Evolutionary conservation across 2,888 invertebrate genomes (phyloP), one percentile per base, ranked within the genome.

Genomic region (Andrena chrysosceles): DNA sequence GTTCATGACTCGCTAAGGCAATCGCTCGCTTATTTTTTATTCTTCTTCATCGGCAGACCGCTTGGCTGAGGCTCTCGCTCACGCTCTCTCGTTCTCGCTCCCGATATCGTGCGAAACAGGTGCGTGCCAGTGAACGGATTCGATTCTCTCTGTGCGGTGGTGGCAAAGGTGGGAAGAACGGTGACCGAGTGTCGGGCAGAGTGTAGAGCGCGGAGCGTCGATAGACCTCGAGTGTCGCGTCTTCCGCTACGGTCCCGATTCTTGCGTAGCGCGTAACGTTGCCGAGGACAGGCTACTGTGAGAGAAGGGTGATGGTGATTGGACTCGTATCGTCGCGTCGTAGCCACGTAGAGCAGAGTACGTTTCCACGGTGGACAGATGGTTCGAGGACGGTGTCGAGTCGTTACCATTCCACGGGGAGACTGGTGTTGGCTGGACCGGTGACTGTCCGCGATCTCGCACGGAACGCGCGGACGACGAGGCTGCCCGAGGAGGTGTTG

Each of bases 11-110:
- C 89, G 86, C 89, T 92, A 91, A 89, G 84, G 79, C 81, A 85
- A 90, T 86, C 87, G 92, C 91, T 90, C 89, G 92, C 92, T 92
- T 92, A 92, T 92, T 92, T 92, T 92, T 92, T 92, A 91, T 92
- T 85, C 74, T 92, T 92, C 76, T 92, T 92, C 88, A 92, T 92
- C 86, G 83, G 91, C 92, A 89, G 85, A 48, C 77, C 56, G 76
- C 54, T 76, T 42, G 59, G 31, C 64, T 48, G 56, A 33, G 54
- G 33, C 35, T 10, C n/a, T 56, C 56, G 48, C 31, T 23, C 42
- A 1, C 42, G 42, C 42, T 42, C 42, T 5, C 42, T 5, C 42
- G 42, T 42, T 16, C 42, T 16, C 42, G 42, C 42, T 42, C 42
- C 42, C 42, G 42, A 42, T 16, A 10, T 20, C 31, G 71, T 6